These are phyloP conservation scores for Picathartes gymnocephalus DNA, from an alignment of 2,113 vertebrate genomes.

Conservation along the genomic window DNA sequence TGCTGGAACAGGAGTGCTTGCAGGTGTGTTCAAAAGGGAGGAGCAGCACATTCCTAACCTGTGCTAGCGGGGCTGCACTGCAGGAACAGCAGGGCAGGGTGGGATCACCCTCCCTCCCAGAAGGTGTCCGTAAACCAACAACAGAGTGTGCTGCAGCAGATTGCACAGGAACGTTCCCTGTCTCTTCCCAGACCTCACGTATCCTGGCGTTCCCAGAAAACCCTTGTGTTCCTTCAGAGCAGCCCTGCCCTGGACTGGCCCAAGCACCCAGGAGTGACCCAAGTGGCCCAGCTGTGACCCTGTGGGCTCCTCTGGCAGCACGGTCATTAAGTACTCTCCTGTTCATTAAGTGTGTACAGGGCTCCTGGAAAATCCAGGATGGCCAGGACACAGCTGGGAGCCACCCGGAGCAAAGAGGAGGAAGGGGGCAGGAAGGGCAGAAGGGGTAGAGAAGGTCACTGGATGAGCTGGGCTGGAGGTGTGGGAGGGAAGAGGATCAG, in stretches of 20 bases:
- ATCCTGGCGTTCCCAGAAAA: not conserved
- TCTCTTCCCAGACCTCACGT: not conserved
- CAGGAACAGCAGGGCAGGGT: not conserved
- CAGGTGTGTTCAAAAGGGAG: not conserved
- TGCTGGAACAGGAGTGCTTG: not conserved
- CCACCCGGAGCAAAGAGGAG: not conserved
- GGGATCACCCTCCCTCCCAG: not conserved
- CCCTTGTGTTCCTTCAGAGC: not conserved
- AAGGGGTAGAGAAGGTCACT: not conserved
- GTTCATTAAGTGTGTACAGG: not conserved
- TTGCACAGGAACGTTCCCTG: not conserved
- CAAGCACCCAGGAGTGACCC: not conserved
- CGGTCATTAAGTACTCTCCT: accelerated
- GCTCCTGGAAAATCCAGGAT: not conserved
- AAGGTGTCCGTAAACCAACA: not conserved
- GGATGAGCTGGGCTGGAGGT: not conserved
- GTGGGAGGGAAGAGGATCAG: not conserved
- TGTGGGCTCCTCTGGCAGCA: not conserved
- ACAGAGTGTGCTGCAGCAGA: not conserved
- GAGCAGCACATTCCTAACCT: not conserved
- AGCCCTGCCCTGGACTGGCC: not conserved
- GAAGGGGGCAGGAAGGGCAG: not conserved
- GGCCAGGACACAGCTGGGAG: not conserved
- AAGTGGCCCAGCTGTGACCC: not conserved
- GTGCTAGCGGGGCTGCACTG: not conserved